Percentiles rank a stretch among this genome's conserved stretches.
These are phyloP conservation scores for Oryzias celebensis DNA, from an alignment of 2,113 vertebrate genomes.

Conservation along the genomic window DNA sequence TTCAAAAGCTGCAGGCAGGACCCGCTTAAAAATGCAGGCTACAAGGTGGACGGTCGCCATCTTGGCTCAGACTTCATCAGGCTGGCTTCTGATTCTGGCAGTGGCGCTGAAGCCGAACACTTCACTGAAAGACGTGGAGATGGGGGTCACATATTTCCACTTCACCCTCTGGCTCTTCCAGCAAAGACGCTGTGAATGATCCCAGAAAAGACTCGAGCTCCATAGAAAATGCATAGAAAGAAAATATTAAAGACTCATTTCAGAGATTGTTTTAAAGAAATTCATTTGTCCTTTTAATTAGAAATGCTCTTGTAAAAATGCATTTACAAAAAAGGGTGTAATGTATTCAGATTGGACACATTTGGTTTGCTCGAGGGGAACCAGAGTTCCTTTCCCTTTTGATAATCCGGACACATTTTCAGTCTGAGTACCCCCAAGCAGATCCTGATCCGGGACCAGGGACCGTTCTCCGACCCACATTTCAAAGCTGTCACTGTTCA, in stretches of 20 bases:
- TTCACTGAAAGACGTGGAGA: constrained; percentile 36
- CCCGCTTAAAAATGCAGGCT: constrained; percentile 65
- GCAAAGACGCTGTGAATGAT: constrained; percentile 43
- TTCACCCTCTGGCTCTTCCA: constrained; percentile 36
- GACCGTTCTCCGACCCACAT: too few relatives aligned
- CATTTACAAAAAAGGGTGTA: too few relatives aligned
- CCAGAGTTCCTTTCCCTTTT: too few relatives aligned
- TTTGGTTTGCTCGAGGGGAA: too few relatives aligned
- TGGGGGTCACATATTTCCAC: constrained; percentile 42
- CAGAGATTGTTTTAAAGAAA: too few relatives aligned
- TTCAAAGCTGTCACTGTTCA: too few relatives aligned
- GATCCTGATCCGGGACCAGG: too few relatives aligned
- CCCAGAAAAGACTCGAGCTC: neutral
- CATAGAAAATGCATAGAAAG: neutral
- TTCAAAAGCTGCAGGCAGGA: constrained; percentile 55
- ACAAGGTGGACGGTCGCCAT: constrained; percentile 67
- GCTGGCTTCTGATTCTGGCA: constrained; percentile 64
- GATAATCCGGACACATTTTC: too few relatives aligned
- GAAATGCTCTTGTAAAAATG: too few relatives aligned
- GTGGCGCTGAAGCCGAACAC: constrained; percentile 35
- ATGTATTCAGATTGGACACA: too few relatives aligned
- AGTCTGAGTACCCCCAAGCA: too few relatives aligned
- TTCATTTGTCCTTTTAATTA: too few relatives aligned
- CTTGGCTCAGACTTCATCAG: constrained; percentile 62
- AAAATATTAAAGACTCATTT: neutral